Conservation (phyloP, 2,888 invertebrate genomes). For the Drosophila birchii region DNA sequence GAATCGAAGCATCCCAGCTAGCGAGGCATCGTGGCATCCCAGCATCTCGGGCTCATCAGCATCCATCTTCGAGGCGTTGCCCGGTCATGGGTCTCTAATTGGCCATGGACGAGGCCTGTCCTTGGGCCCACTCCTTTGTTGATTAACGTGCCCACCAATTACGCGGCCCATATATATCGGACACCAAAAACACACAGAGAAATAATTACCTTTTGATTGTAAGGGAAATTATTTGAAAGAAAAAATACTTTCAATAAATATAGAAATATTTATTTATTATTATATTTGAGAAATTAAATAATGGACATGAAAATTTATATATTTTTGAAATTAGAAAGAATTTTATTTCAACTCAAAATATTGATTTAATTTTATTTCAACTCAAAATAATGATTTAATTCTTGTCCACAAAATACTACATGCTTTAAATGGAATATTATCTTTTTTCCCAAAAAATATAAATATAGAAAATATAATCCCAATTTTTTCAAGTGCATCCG, state of each 20-base stretch:
- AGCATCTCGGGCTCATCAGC: conserved; percentile 64
- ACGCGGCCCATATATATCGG: conserved; percentile 74
- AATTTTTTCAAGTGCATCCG: conserved; percentile 1
- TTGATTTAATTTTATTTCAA: no score
- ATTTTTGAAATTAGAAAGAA: no score
- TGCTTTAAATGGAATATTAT: no score
- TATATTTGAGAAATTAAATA: no score
- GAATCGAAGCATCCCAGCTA: conserved; percentile 5
- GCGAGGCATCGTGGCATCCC: conserved; percentile 5
- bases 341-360: no score
- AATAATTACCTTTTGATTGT: background rate
- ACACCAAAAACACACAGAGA: background rate
- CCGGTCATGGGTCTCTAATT: conserved; percentile 67
- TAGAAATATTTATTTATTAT: no score
- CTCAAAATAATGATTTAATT: no score
- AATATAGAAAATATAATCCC: no score
- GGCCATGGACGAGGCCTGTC: conserved; percentile 51
- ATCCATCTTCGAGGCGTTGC: conserved; percentile 70
- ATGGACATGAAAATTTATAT: no score
- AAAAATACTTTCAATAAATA: no score
- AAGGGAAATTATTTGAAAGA: background rate
- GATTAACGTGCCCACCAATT: conserved; percentile 80
- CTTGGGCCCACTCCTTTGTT: conserved; percentile 55
- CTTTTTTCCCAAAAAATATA: no score
- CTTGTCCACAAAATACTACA: no score